Percentiles rank a stretch among this genome's conserved stretches.
These are phyloP conservation scores for Drosophila miranda DNA, from an alignment of 1,140 invertebrate species.

Conservation along the genomic window DNA sequence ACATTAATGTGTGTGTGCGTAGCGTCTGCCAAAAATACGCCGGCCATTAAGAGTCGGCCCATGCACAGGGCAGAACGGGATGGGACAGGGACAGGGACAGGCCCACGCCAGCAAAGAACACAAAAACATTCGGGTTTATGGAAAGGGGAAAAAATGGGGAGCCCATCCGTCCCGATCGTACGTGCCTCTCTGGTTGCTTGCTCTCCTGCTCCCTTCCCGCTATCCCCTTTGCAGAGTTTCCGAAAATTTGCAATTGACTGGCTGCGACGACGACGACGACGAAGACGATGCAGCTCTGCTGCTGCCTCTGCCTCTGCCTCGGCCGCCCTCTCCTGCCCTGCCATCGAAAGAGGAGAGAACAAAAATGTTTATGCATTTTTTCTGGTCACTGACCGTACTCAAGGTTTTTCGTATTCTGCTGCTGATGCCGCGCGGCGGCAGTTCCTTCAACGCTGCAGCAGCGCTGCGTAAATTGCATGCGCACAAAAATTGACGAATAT, in stretches of 20 bases:
- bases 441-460: constrained; percentile 42
- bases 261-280: constrained; percentile 37
- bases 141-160: constrained; percentile 19
- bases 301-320: constrained; percentile 2
- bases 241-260: constrained; percentile 80
- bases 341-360: constrained; percentile 51
- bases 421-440: neutral
- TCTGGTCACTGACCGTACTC: constrained; percentile 80
- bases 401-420: constrained; percentile 78
- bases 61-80: constrained; percentile 16
- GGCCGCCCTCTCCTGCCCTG: neutral
- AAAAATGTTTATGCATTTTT: constrained; percentile 81
- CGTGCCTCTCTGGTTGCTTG: constrained; percentile 42
- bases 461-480: constrained; percentile 77
- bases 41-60: constrained; percentile 61
- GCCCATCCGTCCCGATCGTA: constrained; percentile 50
- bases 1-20: constrained; percentile 71
- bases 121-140: constrained; percentile 26
- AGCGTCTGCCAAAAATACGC: constrained; percentile 78
- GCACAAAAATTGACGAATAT: constrained; percentile 80
- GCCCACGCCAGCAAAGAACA: constrained; percentile 43
- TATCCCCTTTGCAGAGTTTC: constrained; percentile 57
- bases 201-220: constrained; percentile 7
- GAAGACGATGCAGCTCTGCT: constrained; percentile 14
- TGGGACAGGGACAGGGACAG: constrained; percentile 10